Evolutionary conservation across 2,888 invertebrate species (phyloP), one percentile per base, ranked within the genome.

Genomic region (Dicroscelio sp.): DNA sequence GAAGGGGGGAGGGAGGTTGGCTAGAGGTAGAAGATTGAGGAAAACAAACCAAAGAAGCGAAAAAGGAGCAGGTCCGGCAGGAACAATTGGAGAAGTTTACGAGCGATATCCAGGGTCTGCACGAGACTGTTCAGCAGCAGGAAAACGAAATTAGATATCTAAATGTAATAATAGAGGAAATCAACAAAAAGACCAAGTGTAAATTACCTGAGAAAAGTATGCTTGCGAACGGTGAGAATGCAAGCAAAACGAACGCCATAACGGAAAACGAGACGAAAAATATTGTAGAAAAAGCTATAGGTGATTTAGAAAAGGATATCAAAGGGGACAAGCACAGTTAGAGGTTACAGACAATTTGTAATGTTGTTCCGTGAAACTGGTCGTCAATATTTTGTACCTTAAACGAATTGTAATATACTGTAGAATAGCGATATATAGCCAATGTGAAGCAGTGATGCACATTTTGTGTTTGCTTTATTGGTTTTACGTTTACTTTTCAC

Each of bases 21-120:
- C n/a, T n/a, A n/a, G n/a, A n/a, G n/a, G 96, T 98, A 78, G 99
- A 99, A 97, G 99, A 99, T 96, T 97, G 97, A 95, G 98, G 98
- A 92, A 98, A 98, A 96, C 97, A 97, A 52, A 97, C 98, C 0
- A 99, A 99, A 96, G 99, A 99, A 96, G 96, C 97, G 23, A 98
- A 98, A 3, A 99, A 99, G 96, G 99, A 99, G 97, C 97, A 97
- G 91, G 97, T 97, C 6, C 97, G 98, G 79, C 97, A 97, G 94
- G 97, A 98, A 85, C 98, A 98, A 97, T 97, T 98, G 96, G 97
- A 97, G 85, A 97, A 98, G 89, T 97, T 99, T 73, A 97, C 97
- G 23, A 97, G 97, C 82, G 98, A 98, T 27, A 97, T 99, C 80
- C 97, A 98, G 89, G 98, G 98, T 93, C 97, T 99, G 63, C 98